These are phyloP conservation scores for Oncorhynchus gorbuscha DNA, from an alignment of 2,113 vertebrate genomes.

Conservation along the genomic window DNA sequence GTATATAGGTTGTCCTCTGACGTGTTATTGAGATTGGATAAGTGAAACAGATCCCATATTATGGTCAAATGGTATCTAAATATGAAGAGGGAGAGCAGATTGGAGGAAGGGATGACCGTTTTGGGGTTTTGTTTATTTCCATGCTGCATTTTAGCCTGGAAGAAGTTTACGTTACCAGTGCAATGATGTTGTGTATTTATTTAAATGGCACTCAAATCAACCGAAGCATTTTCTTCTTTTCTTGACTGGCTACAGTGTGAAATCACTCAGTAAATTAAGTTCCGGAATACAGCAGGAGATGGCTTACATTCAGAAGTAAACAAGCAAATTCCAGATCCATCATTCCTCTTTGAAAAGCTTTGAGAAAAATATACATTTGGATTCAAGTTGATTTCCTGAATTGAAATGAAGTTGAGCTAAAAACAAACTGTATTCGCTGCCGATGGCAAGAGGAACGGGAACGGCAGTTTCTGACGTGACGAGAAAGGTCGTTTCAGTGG, in stretches of 20 bases:
- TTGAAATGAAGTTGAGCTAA: no score
- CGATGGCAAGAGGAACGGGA: no score
- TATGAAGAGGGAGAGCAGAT: conserved; percentile 1
- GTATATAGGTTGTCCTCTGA: neutral
- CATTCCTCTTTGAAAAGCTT: no score
- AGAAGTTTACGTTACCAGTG: conserved; percentile 19
- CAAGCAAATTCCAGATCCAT: no score
- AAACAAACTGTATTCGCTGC: no score
- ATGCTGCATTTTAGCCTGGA: conserved; percentile 35
- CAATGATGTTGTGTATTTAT: conserved; percentile 34
- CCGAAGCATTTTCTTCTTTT: conserved; percentile 36
- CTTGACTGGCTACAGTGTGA: neutral
- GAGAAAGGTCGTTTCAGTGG: no score
- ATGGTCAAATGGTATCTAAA: conserved; percentile 1
- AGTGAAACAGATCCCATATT: neutral
- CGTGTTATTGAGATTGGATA: neutral
- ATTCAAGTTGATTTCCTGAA: no score
- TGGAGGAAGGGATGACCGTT: neutral
- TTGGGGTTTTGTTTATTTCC: neutral
- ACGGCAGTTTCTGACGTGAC: no score
- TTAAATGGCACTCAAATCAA: conserved; percentile 26
- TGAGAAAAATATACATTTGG: no score
- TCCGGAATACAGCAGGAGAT: no score
- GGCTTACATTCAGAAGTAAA: no score
- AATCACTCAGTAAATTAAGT: no score